Conservation (phyloP, 2,113 vertebrate species). For the human (Homo sapiens) region DNA sequence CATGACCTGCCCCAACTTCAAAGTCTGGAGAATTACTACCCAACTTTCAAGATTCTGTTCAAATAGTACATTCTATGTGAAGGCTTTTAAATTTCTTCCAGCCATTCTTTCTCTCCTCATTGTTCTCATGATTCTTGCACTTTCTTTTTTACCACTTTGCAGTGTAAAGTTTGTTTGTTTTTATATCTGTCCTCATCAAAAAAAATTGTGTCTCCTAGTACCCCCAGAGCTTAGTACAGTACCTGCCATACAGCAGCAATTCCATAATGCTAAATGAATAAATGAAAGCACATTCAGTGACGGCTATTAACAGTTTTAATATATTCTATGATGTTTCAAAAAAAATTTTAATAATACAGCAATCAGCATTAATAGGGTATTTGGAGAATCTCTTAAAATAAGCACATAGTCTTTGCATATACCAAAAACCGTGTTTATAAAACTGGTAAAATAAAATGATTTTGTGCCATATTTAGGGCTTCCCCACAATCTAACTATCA, state of each 20-base stretch:
- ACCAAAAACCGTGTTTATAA: conserved; percentile 13
- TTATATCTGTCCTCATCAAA: neutral
- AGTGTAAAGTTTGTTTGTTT: neutral
- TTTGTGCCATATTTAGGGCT: neutral
- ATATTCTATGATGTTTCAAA: conserved; percentile 33
- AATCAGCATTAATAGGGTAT: conserved; percentile 24
- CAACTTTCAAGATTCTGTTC: neutral
- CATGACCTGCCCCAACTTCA: neutral
- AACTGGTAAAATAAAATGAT: conserved; percentile 11
- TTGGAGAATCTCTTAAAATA: conserved; percentile 34
- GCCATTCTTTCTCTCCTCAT: neutral
- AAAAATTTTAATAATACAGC: conserved; percentile 41
- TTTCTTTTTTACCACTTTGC: neutral
- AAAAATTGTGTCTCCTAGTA: neutral
- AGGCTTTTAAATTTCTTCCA: neutral
- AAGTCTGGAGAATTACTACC: neutral
- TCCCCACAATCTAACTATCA: neutral
- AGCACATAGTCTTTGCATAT: neutral
- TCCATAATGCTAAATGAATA: conserved; percentile 23
- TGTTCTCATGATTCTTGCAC: neutral
- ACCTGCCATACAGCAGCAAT: neutral
- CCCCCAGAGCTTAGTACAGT: neutral
- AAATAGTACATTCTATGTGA: neutral
- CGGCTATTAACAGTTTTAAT: neutral
- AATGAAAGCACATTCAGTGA: neutral